Evolutionary conservation across 1,140 invertebrate genomes (phyloP), one percentile per base, ranked within the genome.

Genomic region (Drosophila melanogaster): DNA sequence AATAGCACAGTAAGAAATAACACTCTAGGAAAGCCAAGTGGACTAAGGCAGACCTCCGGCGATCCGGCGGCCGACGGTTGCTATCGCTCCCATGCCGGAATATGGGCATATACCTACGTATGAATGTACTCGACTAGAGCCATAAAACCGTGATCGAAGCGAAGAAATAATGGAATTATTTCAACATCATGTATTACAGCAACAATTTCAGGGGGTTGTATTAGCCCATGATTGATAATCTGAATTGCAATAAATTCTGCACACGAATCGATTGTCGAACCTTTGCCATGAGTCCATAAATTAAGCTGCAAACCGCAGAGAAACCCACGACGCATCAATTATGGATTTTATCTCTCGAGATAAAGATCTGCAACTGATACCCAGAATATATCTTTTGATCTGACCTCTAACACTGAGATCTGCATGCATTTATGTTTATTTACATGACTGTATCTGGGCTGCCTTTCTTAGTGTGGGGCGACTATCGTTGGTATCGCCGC

Each of bases 1-100:
- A 77, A 89, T 87, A 89, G 49, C 66, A 4, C 80, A 89, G 84
- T 84, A 80, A 71, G 79, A 84, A 77, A 84, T 87, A 89, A 50
- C 76, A 79, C 64, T 74, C 49, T 65, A 41, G 41, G 41, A 87
- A 80, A 89, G 84, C 84, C 73, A 80, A 89, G 43, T 71, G 77
- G 76, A 56, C 85, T 84, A 71, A 84, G 58, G 58, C 77, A 74
- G 65, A 74, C 77, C 66, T 43, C 38, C 17, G 22, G 56, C 65
- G 65, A 70, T 35, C 51, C 51, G 56, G 58, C 49, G 74, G n/a
- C 35, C 51, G 73, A 46, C 77, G 72, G 84, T 87, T 74, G 61
- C 84, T 84, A 89, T 77, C 81, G 71, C 78, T 51, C 33, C 46
- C 40, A 44, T 19, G 22, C 41, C 22, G 30, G 30, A 8, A 30